Evolutionary conservation across 2,113 vertebrate species (phyloP).

Genomic region (Ivindomyrus marchei): DNA sequence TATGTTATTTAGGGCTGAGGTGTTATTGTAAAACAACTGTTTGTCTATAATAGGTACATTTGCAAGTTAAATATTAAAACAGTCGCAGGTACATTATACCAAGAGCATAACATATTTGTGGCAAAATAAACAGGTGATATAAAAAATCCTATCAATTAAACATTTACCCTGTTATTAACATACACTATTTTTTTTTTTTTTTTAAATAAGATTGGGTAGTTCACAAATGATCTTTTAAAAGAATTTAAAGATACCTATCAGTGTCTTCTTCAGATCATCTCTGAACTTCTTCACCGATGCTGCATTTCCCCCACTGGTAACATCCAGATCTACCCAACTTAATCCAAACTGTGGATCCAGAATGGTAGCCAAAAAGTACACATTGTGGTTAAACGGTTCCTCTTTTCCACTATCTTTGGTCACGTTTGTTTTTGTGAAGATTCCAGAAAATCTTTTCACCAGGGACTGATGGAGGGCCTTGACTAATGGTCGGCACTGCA

Average conservation of each 20-base stretch:
- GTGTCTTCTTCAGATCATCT: slow-evolving; percentile 18
- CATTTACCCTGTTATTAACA: too few species aligned
- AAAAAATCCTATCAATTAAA: not conserved
- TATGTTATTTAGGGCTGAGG: too few species aligned
- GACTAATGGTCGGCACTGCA: slow-evolving; percentile 16
- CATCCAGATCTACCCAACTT: slow-evolving; percentile 10
- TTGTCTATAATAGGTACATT: too few species aligned
- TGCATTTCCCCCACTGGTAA: not conserved
- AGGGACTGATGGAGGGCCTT: slow-evolving; percentile 17
- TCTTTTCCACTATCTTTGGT: slow-evolving; percentile 7
- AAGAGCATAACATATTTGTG: not conserved
- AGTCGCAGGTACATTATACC: not conserved
- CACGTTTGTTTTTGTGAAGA: slow-evolving; percentile 18
- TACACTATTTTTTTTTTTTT: too few species aligned
- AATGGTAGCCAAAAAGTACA: slow-evolving; percentile 23
- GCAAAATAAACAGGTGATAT: slow-evolving; percentile 7
- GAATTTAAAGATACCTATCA: slow-evolving; percentile 6
- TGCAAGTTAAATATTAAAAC: slow-evolving; percentile 9
- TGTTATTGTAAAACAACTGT: too few species aligned
- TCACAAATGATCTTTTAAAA: not conserved
- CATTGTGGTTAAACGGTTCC: slow-evolving; percentile 21
- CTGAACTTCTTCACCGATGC: slow-evolving; percentile 14
- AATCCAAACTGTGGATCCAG: slow-evolving; percentile 25
- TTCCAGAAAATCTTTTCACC: slow-evolving; percentile 25
- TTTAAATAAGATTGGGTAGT: not conserved